A percentile compares a stretch with the other conserved stretches of the same genome.
Evolutionary conservation across 2,888 invertebrate species (phyloP).

Genomic region (Mythimna ferrago): DNA sequence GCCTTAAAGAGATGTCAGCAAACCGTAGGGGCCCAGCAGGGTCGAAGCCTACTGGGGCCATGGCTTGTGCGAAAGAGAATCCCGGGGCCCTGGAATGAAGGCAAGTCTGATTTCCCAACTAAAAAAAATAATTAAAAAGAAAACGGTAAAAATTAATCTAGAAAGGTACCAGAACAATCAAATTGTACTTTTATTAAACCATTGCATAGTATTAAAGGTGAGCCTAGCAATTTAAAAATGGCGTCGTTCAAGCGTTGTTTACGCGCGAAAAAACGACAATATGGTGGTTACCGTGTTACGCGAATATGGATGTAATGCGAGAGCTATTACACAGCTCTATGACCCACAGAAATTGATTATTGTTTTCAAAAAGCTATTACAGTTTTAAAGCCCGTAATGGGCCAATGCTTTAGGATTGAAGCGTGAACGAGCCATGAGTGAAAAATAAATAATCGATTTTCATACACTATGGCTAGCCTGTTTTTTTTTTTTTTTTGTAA

Average conservation of each 20-base stretch:
- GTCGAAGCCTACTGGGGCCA: too few species aligned
- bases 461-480: background rate
- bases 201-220: too few species aligned
- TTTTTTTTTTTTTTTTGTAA: background rate
- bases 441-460: background rate
- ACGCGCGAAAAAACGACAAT: background rate
- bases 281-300: background rate
- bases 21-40: too few species aligned
- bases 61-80: too few species aligned
- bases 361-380: constrained; percentile 34
- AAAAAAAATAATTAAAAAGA: too few species aligned
- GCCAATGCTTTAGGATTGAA: background rate
- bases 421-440: background rate
- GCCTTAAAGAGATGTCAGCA: too few species aligned
- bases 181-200: too few species aligned
- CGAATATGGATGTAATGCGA: constrained; percentile 16
- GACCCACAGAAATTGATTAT: constrained; percentile 42
- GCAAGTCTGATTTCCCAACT: too few species aligned
- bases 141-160: too few species aligned
- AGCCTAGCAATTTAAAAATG: too few species aligned
- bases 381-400: constrained; percentile 4
- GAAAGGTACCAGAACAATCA: too few species aligned
- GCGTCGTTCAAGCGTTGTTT: background rate
- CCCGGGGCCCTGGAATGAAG: too few species aligned
- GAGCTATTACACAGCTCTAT: constrained; percentile 21